phyloP scores from a whole-genome alignment of 2,888 invertebrate species.

The Amblyjoppa proteus region DNA sequence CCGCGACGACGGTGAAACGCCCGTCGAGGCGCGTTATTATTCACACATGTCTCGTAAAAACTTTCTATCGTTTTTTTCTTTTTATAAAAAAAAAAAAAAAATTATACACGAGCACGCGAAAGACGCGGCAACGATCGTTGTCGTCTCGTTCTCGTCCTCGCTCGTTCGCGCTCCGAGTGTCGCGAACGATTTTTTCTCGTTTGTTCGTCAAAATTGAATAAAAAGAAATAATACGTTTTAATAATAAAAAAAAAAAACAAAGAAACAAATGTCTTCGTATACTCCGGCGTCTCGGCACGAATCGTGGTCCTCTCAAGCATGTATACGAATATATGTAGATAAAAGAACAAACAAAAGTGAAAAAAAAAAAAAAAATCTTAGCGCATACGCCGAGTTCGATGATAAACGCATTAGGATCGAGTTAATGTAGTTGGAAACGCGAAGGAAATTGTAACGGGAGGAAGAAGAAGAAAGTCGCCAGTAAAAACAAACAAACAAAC shows the following conservation, averaged over 20 bases:
- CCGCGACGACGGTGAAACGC: slow-evolving; percentile 4
- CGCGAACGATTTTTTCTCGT: background rate
- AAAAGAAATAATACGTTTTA: background rate
- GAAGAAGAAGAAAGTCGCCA: slow-evolving; percentile 1
- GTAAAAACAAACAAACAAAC: background rate
- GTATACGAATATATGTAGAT: slow-evolving; percentile 71
- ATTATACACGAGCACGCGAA: slow-evolving; percentile 11
- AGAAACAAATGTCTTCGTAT: slow-evolving; percentile 19
- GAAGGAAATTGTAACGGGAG: background rate
- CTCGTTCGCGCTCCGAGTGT: background rate
- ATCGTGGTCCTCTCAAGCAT: slow-evolving; percentile 56
- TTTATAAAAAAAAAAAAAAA: background rate
- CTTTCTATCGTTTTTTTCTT: slow-evolving; percentile 4
- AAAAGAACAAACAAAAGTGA: slow-evolving; percentile 55
- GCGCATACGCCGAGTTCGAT: slow-evolving; percentile 46
- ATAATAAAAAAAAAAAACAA: background rate
- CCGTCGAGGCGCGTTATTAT: slow-evolving; percentile 22
- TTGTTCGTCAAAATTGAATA: background rate
- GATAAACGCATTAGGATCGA: slow-evolving; percentile 15
- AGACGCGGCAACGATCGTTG: background rate
- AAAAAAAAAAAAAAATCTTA: slow-evolving; percentile 41
- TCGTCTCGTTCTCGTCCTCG: background rate
- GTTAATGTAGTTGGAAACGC: background rate
- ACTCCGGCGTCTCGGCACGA: slow-evolving; percentile 46
- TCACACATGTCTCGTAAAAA: slow-evolving; percentile 15